Evolutionary conservation across 2,888 invertebrate genomes (phyloP).

Genomic region (Drosophila longiperda): DNA sequence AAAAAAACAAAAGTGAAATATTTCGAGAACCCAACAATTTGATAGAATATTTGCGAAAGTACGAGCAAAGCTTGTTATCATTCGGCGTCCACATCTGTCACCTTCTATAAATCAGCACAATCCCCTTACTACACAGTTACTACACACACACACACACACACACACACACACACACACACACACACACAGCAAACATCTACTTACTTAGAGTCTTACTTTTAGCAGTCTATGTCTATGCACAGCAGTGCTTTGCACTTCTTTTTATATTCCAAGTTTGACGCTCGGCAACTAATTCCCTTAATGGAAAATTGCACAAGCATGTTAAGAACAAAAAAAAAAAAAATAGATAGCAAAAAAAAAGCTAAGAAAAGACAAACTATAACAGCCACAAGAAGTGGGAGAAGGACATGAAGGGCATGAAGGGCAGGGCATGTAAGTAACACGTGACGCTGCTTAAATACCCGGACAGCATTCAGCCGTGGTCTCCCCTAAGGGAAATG

Average conservation of each 20-base stretch:
- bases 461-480: constrained; percentile 15
- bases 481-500: constrained; percentile 1
- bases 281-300: constrained; percentile 77
- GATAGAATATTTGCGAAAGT: constrained; percentile 41
- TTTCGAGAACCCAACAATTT: constrained; percentile 52
- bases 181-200: constrained; percentile 1
- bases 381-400: constrained; percentile 26
- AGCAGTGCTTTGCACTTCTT: constrained; percentile 24
- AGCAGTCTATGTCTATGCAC: constrained; percentile 37
- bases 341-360: neutral
- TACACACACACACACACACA: neutral
- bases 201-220: constrained; percentile 37
- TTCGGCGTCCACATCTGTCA: constrained; percentile 78
- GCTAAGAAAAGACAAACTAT: constrained; percentile 27
- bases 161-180: neutral
- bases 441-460: constrained; percentile 49
- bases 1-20: constrained; percentile 56
- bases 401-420: neutral
- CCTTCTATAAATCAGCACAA: constrained; percentile 77
- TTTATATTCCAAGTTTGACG: constrained; percentile 40
- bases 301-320: constrained; percentile 76
- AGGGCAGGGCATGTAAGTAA: constrained; percentile 14
- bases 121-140: constrained; percentile 2
- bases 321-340: constrained; percentile 36
- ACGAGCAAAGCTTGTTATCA: constrained; percentile 71